Conservation (phyloP, 1,140 invertebrate species). For the Sinonovacula constricta region DNA sequence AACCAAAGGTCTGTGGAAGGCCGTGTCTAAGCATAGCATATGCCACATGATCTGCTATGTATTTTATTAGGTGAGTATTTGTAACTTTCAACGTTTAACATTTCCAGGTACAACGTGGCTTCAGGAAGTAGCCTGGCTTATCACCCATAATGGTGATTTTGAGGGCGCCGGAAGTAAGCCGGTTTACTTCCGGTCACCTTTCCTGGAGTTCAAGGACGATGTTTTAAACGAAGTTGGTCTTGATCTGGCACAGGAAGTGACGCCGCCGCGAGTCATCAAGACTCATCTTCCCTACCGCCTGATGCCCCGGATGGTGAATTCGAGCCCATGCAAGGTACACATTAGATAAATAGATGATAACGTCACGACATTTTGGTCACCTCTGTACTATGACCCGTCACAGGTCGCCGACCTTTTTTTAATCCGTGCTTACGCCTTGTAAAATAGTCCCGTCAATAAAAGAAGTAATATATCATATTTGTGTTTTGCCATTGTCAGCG, state of each 20-base stretch:
- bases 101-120: conserved; percentile 89
- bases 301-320: conserved; percentile 58
- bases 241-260: conserved; percentile 67
- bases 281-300: conserved; percentile 69
- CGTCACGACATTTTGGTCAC: too few species aligned
- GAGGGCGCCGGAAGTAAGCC: conserved; percentile 84
- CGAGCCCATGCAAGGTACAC: conserved; percentile 67
- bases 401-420: too few species aligned
- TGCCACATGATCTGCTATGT: neutral
- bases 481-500: too few species aligned
- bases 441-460: too few species aligned
- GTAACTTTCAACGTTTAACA: conserved; percentile 70
- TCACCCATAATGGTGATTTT: conserved; percentile 87
- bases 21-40: too few species aligned
- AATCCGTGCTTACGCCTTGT: too few species aligned
- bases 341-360: too few species aligned
- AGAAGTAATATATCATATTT: too few species aligned
- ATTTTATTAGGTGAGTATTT: neutral
- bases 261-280: conserved; percentile 73
- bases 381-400: too few species aligned
- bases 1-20: too few species aligned
- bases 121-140: conserved; percentile 93
- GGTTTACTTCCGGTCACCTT: conserved; percentile 82
- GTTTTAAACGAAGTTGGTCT: conserved; percentile 72
- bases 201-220: conserved; percentile 81